These are phyloP conservation scores for Heterodera filipjevi DNA, from an alignment of 2,888 invertebrate genomes.

Conservation along the genomic window DNA sequence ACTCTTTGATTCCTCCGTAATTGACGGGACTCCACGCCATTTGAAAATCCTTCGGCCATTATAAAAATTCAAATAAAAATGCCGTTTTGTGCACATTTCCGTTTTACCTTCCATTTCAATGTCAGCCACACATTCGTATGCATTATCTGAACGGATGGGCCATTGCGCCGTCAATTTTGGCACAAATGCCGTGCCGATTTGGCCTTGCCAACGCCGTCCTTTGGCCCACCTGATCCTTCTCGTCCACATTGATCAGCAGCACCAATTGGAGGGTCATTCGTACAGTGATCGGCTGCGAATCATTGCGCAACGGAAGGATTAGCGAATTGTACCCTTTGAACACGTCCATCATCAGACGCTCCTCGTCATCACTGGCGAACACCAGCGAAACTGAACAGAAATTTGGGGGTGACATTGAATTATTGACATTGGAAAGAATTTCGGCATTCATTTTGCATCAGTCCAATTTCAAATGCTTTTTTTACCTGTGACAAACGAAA, in stretches of 20 bases:
- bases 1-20: constrained; percentile 64
- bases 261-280: constrained; percentile 61
- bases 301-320: constrained; percentile 67
- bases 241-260: constrained; percentile 69
- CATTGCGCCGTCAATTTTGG: no score
- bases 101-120: not conserved
- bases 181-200: not conserved
- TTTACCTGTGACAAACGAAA: no score
- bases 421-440: no score
- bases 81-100: constrained; percentile 66
- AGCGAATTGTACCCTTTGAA: constrained; percentile 68
- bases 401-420: not conserved
- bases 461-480: no score
- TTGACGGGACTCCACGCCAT: constrained; percentile 64
- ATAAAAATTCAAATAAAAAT: constrained; percentile 48
- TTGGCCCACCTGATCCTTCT: constrained; percentile 20
- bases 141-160: not conserved
- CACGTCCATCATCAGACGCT: constrained; percentile 64
- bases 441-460: not conserved
- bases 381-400: not conserved
- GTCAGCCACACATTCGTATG: no score
- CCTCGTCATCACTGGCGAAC: constrained; percentile 65
- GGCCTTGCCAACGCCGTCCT: not conserved
- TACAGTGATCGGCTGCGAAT: constrained; percentile 56
- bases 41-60: constrained; percentile 64